These are phyloP conservation scores for Allygus modestus DNA, from an alignment of 2,888 invertebrate genomes.

Conservation along the genomic window DNA sequence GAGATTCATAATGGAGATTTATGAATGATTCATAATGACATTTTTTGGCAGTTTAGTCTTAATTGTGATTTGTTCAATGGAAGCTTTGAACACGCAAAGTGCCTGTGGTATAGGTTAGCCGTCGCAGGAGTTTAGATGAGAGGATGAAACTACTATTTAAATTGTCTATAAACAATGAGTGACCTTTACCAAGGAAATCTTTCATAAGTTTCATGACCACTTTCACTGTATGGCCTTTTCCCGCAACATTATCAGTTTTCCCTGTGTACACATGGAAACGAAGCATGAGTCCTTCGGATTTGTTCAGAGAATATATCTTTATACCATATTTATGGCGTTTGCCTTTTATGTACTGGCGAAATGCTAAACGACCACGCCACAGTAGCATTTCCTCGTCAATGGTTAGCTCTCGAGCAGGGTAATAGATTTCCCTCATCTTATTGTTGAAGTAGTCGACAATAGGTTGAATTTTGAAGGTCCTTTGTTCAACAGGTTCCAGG, in stretches of 20 bases:
- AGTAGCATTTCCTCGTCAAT: not conserved
- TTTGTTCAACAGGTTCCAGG: too few species aligned
- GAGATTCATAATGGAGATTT: too few species aligned
- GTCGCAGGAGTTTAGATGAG: too few species aligned
- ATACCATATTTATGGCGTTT: not conserved
- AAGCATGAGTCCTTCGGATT: not conserved
- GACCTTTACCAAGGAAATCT: conserved; percentile 35
- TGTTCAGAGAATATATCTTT: not conserved
- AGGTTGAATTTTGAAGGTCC: not conserved
- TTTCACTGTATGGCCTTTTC: too few species aligned
- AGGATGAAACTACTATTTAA: not conserved
- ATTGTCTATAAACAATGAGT: not conserved
- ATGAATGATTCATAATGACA: too few species aligned
- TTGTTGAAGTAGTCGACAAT: conserved; percentile 3
- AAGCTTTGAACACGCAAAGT: conserved; percentile 19
- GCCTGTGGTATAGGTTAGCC: conserved; percentile 18
- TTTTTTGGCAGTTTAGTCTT: too few species aligned
- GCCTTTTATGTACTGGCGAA: not conserved
- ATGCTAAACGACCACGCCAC: not conserved
- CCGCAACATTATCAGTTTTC: not conserved
- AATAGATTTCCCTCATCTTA: not conserved
- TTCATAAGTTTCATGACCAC: conserved; percentile 28
- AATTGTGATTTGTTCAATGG: too few species aligned
- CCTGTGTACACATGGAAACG: not conserved
- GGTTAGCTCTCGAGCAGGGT: not conserved